These are phyloP conservation scores for Palythoa grandis DNA, from an alignment of 92 coral and sea anemone genomes.

Conservation along the genomic window DNA sequence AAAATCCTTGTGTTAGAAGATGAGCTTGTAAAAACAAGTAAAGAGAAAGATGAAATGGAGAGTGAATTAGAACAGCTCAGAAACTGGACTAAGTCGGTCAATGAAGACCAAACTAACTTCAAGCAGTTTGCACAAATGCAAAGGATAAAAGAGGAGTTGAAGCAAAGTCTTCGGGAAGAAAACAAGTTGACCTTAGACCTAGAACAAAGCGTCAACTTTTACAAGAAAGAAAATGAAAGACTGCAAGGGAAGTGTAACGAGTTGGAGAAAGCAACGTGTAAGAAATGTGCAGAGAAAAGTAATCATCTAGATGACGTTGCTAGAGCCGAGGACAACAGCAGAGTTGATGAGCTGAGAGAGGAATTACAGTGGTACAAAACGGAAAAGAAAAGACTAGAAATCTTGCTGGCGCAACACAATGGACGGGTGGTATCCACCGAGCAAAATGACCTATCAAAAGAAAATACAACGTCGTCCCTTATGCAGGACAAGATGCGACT, in stretches of 20 bases:
- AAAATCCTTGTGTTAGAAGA: constrained; percentile 35
- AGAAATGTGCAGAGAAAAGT: background rate
- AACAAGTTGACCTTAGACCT: constrained; percentile 1
- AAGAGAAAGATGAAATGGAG: constrained; percentile 55
- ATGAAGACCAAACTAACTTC: constrained; percentile 15
- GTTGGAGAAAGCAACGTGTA: background rate
- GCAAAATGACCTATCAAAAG: background rate
- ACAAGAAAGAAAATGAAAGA: constrained; percentile 39
- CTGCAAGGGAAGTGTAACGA: constrained; percentile 33
- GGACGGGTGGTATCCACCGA: background rate
- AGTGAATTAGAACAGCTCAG: constrained; percentile 5
- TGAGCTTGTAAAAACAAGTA: constrained; percentile 51
- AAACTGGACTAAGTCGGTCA: constrained; percentile 20
- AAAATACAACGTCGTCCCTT: constrained; percentile 32
- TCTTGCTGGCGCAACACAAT: constrained; percentile 25
- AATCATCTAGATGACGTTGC: background rate
- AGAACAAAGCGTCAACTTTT: constrained; percentile 24
- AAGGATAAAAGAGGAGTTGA: constrained; percentile 21
- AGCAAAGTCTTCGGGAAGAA: constrained; percentile 2
- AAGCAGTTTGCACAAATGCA: constrained; percentile 17
- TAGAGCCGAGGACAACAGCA: constrained; percentile 1
- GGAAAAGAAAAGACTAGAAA: constrained; percentile 38
- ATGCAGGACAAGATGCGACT: constrained; percentile 74
- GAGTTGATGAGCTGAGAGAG: constrained; percentile 31
- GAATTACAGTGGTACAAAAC: constrained; percentile 34